Percentiles rank a stretch among this genome's conserved stretches.
Conservation (phyloP, 2,113 vertebrate species). For the Piprites chloris region DNA sequence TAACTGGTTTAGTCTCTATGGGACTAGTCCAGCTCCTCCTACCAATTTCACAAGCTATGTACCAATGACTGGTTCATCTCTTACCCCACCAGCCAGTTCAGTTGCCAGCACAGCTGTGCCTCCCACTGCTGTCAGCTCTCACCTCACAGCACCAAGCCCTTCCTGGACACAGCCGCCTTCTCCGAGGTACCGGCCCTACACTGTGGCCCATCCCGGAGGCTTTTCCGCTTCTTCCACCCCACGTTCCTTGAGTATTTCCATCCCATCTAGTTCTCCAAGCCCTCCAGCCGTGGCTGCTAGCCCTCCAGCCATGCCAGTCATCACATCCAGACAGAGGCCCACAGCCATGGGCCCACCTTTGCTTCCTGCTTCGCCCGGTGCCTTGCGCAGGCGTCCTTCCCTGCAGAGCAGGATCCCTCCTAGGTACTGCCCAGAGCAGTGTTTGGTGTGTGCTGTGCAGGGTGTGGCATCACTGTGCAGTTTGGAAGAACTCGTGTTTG, state of each 20-base stretch:
- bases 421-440: conserved; percentile 83
- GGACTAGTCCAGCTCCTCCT: conserved; percentile 85
- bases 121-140: conserved; percentile 45
- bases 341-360: conserved; percentile 64
- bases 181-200: conserved; percentile 88
- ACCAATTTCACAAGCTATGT: conserved; percentile 60
- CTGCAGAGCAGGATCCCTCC: conserved; percentile 82
- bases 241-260: conserved; percentile 48
- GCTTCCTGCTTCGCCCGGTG: conserved; percentile 75
- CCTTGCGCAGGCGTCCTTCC: conserved; percentile 73
- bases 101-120: conserved; percentile 41
- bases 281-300: conserved; percentile 66
- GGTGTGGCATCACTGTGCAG: not conserved
- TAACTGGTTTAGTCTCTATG: conserved; percentile 91
- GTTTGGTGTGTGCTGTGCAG: conserved; percentile 54
- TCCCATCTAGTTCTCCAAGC: conserved; percentile 69
- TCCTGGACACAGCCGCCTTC: conserved; percentile 79
- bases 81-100: conserved; percentile 64
- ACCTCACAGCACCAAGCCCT: conserved; percentile 47
- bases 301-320: conserved; percentile 63
- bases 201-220: conserved; percentile 75
- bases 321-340: conserved; percentile 71
- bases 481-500: not conserved
- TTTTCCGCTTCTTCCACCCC: conserved; percentile 61
- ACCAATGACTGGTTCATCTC: conserved; percentile 54